Evolutionary conservation across 2,113 vertebrate genomes (phyloP), one percentile per base, ranked within the genome.

Genomic region (Nanger granti): DNA sequence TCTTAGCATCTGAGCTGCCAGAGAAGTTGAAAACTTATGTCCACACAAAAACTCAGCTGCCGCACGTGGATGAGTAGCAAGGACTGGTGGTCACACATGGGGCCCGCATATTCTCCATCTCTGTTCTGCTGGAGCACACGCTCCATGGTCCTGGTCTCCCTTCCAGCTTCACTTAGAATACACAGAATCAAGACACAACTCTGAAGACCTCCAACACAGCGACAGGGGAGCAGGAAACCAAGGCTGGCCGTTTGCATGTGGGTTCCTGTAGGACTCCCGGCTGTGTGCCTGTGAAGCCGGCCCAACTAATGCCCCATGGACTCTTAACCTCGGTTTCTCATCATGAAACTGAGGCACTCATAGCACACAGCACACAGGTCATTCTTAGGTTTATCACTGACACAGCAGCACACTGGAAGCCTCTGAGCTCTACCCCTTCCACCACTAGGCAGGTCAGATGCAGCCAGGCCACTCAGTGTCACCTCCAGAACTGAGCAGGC

Each of bases 91-190:
- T 31, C 34, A 2, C 7, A 0, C 29, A 1, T 11, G 29, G 15
- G 44, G 24, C 28, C n/a, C 2, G 0, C 13, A 5, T 0, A 0
- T 52, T n/a, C 24, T 20, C 17, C 2, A 0, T 1, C 1, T 37
- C 82, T 66, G 41, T 44, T 79, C 28, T 62, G 34, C 54, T 1
- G 18, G 10, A 1, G 3, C 8, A 0, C 3, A 8, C 2, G 1
- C 54, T n/a, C 13, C 41, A 4, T 59, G 9, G 29, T 13, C 41
- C 22, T 57, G 6, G 47, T 76, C 9, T 57, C 54, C 31, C 62
- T 18, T 55, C 9, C 6, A 2, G n/a, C 52, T 66, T 18, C 24
- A 24, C 44, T 44, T 89, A 26, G 2, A 37, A 37, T 60, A 8
- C 34, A 86, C 47, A 41, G 13, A 87, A 26, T 66, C 76, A 52